Conservation (phyloP, 2,888 invertebrate species). For the Agriopis aurantiaria region DNA sequence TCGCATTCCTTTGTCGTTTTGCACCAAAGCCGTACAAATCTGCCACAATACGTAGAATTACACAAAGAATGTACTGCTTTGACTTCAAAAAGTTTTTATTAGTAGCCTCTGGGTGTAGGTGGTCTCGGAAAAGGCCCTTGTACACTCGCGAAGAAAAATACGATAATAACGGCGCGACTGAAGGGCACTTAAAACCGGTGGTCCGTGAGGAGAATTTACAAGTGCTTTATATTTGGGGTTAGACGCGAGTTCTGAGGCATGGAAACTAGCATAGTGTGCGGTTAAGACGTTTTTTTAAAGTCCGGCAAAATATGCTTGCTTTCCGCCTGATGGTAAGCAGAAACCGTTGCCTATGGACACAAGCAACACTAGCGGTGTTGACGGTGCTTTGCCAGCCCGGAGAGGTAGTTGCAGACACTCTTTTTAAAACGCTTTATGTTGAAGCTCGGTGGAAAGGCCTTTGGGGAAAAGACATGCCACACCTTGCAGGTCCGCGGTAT, state of each 20-base stretch:
- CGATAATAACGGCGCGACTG: conserved; percentile 64
- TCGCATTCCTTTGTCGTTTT: conserved; percentile 38
- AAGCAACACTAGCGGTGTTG: too few species aligned
- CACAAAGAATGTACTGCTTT: conserved; percentile 42
- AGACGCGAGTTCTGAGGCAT: conserved; percentile 5
- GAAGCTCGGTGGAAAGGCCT: too few species aligned
- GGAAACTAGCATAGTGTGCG: conserved; percentile 11
- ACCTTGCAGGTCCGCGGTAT: too few species aligned
- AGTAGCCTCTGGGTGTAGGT: conserved; percentile 45
- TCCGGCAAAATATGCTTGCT: too few species aligned
- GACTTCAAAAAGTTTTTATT: conserved; percentile 48
- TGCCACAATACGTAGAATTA: conserved; percentile 42
- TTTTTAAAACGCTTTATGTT: too few species aligned
- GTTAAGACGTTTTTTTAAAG: too few species aligned
- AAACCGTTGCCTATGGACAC: too few species aligned
- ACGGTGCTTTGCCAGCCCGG: too few species aligned
- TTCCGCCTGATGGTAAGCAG: too few species aligned
- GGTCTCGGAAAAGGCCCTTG: conserved; percentile 48
- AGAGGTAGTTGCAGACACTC: too few species aligned
- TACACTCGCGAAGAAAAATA: conserved; percentile 62
- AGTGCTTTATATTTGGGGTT: conserved; percentile 53
- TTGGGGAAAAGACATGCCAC: too few species aligned
- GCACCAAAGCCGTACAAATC: conserved; percentile 32
- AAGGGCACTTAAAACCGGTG: conserved; percentile 66
- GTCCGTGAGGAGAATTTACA: conserved; percentile 65